Evolutionary conservation across 2,113 vertebrate species (phyloP).

Genomic region (Oncorhynchus mykiss): DNA sequence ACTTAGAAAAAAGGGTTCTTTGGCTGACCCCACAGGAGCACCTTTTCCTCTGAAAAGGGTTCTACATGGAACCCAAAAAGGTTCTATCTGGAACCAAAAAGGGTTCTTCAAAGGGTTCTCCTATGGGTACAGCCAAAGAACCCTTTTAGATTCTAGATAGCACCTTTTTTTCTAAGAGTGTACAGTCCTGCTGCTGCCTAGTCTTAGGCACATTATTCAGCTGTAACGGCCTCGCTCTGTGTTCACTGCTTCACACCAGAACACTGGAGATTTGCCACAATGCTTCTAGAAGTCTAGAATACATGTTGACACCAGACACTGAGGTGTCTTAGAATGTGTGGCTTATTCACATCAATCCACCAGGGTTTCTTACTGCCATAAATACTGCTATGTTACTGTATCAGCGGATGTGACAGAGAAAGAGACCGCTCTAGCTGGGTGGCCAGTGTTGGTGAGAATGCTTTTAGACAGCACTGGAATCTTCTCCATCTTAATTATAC

Average conservation of each 20-base stretch:
- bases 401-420: not conserved
- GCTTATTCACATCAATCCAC: too few species aligned
- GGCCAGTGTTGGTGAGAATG: not conserved
- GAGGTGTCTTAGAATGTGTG: too few species aligned
- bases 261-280: not conserved
- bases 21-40: too few species aligned
- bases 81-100: too few species aligned
- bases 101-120: too few species aligned
- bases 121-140: too few species aligned
- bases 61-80: too few species aligned
- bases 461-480: not conserved
- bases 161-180: too few species aligned
- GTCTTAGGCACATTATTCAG: not conserved
- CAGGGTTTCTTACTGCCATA: constrained; percentile 17
- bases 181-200: not conserved
- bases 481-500: too few species aligned
- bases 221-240: not conserved
- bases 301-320: constrained; percentile 38
- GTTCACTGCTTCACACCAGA: not conserved
- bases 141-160: too few species aligned
- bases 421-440: not conserved
- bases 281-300: not conserved
- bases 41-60: too few species aligned
- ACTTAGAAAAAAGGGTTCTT: too few species aligned
- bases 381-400: constrained; percentile 23